Base-by-base conservation (phyloP, 92 coral and sea anemone species). In the Blastomussa wellsi region DNA sequence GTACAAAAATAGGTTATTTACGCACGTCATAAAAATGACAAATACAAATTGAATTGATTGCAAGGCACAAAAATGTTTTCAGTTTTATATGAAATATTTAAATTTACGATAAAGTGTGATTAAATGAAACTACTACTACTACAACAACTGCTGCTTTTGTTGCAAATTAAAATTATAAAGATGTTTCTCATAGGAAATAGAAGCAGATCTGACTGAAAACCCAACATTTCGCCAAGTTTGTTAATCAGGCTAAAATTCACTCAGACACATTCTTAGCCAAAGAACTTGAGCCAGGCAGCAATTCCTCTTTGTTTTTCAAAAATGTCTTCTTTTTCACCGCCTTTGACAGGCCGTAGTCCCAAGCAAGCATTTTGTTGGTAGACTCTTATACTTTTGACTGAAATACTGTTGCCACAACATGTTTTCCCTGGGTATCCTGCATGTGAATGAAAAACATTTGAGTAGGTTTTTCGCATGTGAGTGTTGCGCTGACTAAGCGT, bases 241-340 rank as follows among this genome's bases (percentile, higher is more conserved):
- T 57, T 57, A 29, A 57, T 57, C 65, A n/a, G 29, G 1, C n/a
- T n/a, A n/a, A n/a, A n/a, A n/a, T n/a, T n/a, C n/a, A n/a, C n/a
- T n/a, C 28, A 62, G 33, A 26, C 68, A 28, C 35, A 49, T 55
- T 8, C 17, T 38, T 77, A 77, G 32, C 81, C 69, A 32, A 77
- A 77, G 37, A 77, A 77, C 48, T 77, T 53, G 12, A 77, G 67
- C 81, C 81, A 77, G 49, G 81, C 81, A 24, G 81, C 81, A 59
- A 77, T 77, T 35, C 81, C 66, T n/a, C 35, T 22, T 77, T 77
- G 70, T 20, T 55, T 59, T 55, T 77, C 81, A 36, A 59, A 77
- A 20, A 36, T 3, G 57, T 74, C 79, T 74, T 47, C 8, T 28
- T 74, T 74, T 47, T 31, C 60, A 11, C 68, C 35, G 35, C 8